phyloP scores from a whole-genome alignment of 1,140 invertebrate species.

The Euura saliciscinereae region DNA sequence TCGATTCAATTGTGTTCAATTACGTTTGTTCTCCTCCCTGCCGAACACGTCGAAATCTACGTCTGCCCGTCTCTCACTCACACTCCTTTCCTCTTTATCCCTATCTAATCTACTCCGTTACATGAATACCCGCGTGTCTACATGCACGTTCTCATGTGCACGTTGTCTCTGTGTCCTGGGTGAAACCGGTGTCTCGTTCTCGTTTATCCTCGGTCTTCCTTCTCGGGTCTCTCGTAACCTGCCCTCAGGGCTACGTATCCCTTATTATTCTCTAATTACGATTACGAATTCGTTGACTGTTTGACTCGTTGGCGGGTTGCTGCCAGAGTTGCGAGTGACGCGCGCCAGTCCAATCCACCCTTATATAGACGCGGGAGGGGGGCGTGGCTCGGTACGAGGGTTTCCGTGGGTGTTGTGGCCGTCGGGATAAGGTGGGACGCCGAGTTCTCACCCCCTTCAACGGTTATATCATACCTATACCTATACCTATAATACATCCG shows the following conservation, averaged over 20 bases:
- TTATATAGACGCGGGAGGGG: not conserved
- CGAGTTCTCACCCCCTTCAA: not conserved
- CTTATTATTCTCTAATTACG: too few species aligned
- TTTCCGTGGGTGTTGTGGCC: not conserved
- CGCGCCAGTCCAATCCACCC: slow-evolving; percentile 2
- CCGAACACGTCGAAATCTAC: not conserved
- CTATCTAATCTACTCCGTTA: too few species aligned
- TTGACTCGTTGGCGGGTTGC: slow-evolving; percentile 1
- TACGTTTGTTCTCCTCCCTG: not conserved
- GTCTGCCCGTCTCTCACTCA: not conserved
- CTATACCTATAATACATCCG: too few species aligned
- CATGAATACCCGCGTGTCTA: too few species aligned
- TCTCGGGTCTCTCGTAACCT: too few species aligned
- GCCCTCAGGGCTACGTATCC: too few species aligned
- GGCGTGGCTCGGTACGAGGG: not conserved
- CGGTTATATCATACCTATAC: not conserved
- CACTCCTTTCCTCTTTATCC: not conserved
- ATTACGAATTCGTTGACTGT: not conserved
- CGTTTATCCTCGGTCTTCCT: too few species aligned
- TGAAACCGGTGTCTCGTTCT: too few species aligned
- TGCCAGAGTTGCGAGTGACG: slow-evolving; percentile 2
- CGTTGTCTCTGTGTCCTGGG: too few species aligned
- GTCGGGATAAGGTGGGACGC: not conserved
- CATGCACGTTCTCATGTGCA: too few species aligned
- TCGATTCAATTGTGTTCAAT: too few species aligned